These are phyloP conservation scores for Rhyacophila brunnea DNA, from an alignment of 1,140 invertebrate species.

Conservation along the genomic window DNA sequence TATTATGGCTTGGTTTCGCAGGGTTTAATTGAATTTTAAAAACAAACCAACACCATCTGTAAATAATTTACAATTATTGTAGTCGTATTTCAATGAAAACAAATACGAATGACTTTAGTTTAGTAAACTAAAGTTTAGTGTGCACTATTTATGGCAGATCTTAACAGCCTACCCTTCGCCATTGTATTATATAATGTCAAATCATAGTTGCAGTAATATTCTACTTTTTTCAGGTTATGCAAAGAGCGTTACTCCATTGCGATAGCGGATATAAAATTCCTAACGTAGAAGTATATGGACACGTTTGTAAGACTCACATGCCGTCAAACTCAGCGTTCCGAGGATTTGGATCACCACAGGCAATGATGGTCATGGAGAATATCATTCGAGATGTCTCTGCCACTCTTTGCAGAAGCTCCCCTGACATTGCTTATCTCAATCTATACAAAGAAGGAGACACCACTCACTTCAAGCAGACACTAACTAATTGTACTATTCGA, in stretches of 20 bases:
- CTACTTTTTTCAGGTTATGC: slow-evolving; percentile 59
- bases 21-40: too few relatives aligned
- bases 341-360: slow-evolving; percentile 88
- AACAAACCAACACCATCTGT: too few relatives aligned
- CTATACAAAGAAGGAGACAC: slow-evolving; percentile 77
- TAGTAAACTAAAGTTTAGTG: too few relatives aligned
- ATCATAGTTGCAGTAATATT: neutral
- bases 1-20: too few relatives aligned
- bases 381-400: slow-evolving; percentile 76
- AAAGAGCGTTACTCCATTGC: slow-evolving; percentile 76
- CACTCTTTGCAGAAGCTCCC: slow-evolving; percentile 61
- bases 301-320: slow-evolving; percentile 80
- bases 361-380: slow-evolving; percentile 81
- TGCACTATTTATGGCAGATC: too few relatives aligned
- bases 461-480: slow-evolving; percentile 77
- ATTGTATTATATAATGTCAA: too few relatives aligned
- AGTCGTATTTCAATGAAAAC: too few relatives aligned
- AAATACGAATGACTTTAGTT: too few relatives aligned
- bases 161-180: too few relatives aligned
- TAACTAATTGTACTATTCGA: slow-evolving; percentile 73
- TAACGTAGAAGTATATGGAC: slow-evolving; percentile 64
- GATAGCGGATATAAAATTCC: slow-evolving; percentile 79
- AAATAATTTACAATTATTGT: too few relatives aligned
- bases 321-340: slow-evolving; percentile 89
- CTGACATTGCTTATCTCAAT: slow-evolving; percentile 62